phyloP scores from a whole-genome alignment of 2,797 vertebrate species.

The Rhinogobio ventralis region DNA sequence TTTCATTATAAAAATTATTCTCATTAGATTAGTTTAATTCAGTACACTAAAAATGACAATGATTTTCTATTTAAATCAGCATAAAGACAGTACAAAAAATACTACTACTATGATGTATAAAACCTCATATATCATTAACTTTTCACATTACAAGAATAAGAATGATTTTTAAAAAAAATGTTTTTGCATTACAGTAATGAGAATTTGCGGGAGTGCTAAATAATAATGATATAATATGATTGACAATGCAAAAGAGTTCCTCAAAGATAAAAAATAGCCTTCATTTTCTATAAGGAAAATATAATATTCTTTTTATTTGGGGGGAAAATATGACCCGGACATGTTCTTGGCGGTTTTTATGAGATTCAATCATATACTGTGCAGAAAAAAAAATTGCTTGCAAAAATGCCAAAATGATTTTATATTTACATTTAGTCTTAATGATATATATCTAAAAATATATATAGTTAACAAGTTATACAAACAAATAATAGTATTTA shows the following conservation, averaged over 20 bases:
- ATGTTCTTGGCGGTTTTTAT: not conserved
- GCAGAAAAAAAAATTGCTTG: not conserved
- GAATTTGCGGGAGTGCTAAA: not conserved
- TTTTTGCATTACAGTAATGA: not conserved
- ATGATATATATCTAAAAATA: not conserved
- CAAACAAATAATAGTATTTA: not conserved
- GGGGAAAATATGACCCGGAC: not conserved
- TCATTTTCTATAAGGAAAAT: not conserved
- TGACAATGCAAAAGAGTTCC: not conserved
- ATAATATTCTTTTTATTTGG: not conserved
- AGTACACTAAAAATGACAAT: not conserved
- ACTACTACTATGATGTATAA: not conserved
- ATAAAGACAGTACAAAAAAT: not conserved
- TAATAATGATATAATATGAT: not conserved
- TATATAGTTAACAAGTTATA: not conserved
- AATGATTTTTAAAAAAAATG: not conserved
- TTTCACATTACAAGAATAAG: not conserved
- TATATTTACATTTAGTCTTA: not conserved
- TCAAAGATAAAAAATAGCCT: not conserved
- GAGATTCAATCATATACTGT: not conserved
- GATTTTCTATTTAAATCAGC: not conserved
- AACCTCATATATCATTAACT: not conserved
- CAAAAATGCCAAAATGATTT: not conserved
- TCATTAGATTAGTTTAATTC: not conserved
- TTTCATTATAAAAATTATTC: not conserved